Conservation (phyloP, 2,113 vertebrate genomes). For the Prochilodus magdalenae region DNA sequence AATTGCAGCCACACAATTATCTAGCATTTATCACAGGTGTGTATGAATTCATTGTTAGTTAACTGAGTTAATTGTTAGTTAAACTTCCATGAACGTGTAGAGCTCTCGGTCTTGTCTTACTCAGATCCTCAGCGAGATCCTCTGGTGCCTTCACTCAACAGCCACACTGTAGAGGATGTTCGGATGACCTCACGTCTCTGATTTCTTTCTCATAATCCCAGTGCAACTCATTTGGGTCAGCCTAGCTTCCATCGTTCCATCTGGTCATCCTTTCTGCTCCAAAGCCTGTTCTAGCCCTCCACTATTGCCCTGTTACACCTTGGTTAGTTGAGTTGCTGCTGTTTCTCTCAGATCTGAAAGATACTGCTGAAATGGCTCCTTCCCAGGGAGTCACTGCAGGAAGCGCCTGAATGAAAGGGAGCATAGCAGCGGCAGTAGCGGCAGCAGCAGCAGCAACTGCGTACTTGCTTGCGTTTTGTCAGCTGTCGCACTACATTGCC, state of each 20-base stretch:
- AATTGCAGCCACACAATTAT: no score
- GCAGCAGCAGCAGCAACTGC: background rate
- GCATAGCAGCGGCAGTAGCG: background rate
- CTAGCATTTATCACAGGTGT: no score
- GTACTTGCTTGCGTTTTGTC: conserved; percentile 34
- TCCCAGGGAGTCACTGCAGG: background rate
- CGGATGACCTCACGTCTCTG: background rate
- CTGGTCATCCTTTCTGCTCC: conserved; percentile 16
- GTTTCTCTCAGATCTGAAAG: conserved; percentile 9
- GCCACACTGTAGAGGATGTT: background rate
- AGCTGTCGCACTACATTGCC: conserved; percentile 39
- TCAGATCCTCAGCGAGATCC: background rate
- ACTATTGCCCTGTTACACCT: conserved; percentile 14
- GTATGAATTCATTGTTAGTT: no score
- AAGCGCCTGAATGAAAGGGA: background rate
- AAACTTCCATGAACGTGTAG: no score
- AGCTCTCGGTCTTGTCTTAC: background rate
- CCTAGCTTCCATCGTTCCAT: conserved; percentile 15
- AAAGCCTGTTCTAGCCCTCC: conserved; percentile 19
- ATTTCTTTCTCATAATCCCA: conserved; percentile 14
- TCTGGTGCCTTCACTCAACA: background rate
- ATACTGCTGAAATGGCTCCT: conserved; percentile 9
- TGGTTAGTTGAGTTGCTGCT: conserved; percentile 17
- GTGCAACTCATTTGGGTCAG: conserved; percentile 20
- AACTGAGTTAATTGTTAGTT: no score